Conservation (phyloP, 2,888 invertebrate genomes). For the Podabrus alpinus region DNA sequence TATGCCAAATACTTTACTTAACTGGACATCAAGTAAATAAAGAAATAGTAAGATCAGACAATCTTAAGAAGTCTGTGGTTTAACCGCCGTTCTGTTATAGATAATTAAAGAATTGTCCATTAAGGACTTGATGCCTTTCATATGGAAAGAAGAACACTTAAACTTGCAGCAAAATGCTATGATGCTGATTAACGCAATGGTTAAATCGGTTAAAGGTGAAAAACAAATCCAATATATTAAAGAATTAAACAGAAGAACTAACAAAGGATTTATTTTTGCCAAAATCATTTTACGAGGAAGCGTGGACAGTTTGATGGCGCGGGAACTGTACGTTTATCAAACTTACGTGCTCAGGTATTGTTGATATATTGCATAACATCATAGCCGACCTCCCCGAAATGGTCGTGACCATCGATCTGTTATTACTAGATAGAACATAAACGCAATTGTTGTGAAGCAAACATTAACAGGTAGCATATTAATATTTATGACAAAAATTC, state of each 20-base stretch:
- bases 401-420: too few relatives aligned
- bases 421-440: too few relatives aligned
- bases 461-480: too few relatives aligned
- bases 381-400: too few relatives aligned
- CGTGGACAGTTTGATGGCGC: constrained; percentile 40
- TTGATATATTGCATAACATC: too few relatives aligned
- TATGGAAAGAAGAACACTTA: constrained; percentile 37
- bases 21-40: constrained; percentile 40
- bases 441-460: too few relatives aligned
- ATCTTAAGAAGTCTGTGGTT: not conserved
- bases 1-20: constrained; percentile 46
- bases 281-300: constrained; percentile 34
- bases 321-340: constrained; percentile 50
- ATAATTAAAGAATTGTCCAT: constrained; percentile 25
- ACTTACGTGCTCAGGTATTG: constrained; percentile 49
- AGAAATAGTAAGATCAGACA: constrained; percentile 37
- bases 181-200: constrained; percentile 48
- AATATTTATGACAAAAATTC: too few relatives aligned
- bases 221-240: constrained; percentile 45
- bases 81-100: constrained; percentile 6
- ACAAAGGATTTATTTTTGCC: constrained; percentile 35
- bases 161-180: constrained; percentile 46
- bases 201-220: constrained; percentile 45
- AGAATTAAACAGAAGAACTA: constrained; percentile 45
- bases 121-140: constrained; percentile 41